Evolutionary conservation across 2,113 vertebrate species (phyloP).

Genomic region (Microtus ochrogaster): DNA sequence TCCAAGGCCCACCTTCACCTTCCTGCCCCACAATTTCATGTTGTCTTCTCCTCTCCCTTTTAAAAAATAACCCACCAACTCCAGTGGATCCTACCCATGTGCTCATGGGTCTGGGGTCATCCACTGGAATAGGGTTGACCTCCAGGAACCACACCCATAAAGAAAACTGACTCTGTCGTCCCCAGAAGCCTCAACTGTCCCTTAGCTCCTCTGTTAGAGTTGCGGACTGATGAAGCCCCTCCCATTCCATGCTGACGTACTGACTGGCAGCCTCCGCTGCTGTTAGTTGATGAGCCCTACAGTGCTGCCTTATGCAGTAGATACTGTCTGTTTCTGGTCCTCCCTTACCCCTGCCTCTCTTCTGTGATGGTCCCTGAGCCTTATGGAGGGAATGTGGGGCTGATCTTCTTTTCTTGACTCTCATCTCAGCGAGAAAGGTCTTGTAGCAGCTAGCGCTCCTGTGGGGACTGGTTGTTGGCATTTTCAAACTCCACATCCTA

Average conservation of each 20-base stretch:
- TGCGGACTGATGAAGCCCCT: too few relatives aligned
- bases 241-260: too few relatives aligned
- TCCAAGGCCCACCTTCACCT: background rate
- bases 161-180: background rate
- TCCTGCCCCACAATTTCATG: background rate
- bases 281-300: background rate
- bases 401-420: background rate
- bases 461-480: too few relatives aligned
- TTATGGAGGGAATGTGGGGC: background rate
- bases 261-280: too few relatives aligned
- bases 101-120: background rate
- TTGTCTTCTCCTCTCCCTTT: background rate
- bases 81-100: background rate
- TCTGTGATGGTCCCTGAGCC: background rate
- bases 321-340: background rate
- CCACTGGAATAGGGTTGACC: background rate
- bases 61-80: background rate
- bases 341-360: background rate
- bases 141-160: background rate
- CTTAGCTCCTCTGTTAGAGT: too few relatives aligned
- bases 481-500: background rate
- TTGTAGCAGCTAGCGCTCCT: accelerated
- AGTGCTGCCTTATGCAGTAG: background rate
- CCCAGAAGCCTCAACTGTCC: background rate
- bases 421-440: background rate